Evolutionary conservation across 2,888 invertebrate genomes (phyloP).

Genomic region (Epinotia brunnichana): DNA sequence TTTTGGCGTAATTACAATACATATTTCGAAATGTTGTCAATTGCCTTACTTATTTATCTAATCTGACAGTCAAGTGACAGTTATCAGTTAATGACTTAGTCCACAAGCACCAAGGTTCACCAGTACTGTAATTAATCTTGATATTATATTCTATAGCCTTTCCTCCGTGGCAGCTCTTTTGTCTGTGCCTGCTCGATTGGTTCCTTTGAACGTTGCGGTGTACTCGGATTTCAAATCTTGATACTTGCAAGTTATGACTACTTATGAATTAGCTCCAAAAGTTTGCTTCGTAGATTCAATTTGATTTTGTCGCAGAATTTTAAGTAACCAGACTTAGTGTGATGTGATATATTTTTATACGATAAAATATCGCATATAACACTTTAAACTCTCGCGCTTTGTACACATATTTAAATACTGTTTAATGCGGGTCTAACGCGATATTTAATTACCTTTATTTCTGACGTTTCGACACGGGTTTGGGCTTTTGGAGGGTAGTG

Average conservation of each 20-base stretch:
- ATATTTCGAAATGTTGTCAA: no score
- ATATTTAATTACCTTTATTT: no score
- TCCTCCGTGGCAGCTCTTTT: conserved; percentile 42
- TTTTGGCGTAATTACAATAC: no score
- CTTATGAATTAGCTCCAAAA: conserved; percentile 9
- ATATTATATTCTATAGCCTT: conserved; percentile 42
- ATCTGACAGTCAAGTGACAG: not conserved
- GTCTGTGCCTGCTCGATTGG: conserved; percentile 40
- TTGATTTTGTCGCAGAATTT: conserved; percentile 4
- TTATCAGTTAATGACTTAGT: conserved; percentile 1
- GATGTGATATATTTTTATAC: no score
- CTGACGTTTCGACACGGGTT: no score
- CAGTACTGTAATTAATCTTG: conserved; percentile 43
- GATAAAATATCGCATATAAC: no score
- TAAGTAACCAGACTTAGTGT: not conserved
- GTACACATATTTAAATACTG: no score
- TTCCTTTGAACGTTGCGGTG: conserved; percentile 37
- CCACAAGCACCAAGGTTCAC: conserved; percentile 15
- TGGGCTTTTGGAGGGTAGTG: no score
- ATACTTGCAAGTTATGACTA: conserved; percentile 30
- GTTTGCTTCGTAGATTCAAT: conserved; percentile 15
- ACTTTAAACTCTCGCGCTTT: no score
- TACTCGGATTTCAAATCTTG: conserved; percentile 35
- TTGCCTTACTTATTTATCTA: no score
- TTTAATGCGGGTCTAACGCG: no score